Percentiles rank a stretch among this genome's conserved stretches.
Evolutionary conservation across 2,797 vertebrate genomes (phyloP).

Genomic region (Mastacembelus armatus): DNA sequence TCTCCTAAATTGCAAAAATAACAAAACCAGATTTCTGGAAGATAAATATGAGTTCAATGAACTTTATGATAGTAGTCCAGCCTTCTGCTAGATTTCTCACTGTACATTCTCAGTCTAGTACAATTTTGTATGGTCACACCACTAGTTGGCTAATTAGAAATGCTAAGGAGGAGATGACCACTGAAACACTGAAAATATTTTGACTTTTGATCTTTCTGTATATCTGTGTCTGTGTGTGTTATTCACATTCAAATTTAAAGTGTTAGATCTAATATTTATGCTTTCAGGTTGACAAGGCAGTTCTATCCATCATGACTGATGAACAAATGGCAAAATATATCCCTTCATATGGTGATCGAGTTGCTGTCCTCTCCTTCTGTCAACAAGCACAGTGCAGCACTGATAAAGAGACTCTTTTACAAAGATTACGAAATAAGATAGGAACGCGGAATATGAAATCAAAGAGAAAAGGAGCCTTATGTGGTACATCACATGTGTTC

Average conservation of each 20-base stretch:
- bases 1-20: too few relatives aligned
- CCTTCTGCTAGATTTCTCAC: too few relatives aligned
- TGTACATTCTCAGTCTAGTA: too few relatives aligned
- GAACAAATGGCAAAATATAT: conserved; percentile 32
- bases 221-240: too few relatives aligned
- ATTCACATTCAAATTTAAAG: not conserved
- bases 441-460: conserved; percentile 17
- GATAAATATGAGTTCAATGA: too few relatives aligned
- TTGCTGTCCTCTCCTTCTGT: conserved; percentile 39
- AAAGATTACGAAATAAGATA: conserved; percentile 38
- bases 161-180: too few relatives aligned
- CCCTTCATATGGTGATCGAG: conserved; percentile 30
- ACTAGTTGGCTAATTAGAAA: too few relatives aligned
- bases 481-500: not conserved
- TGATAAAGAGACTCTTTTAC: conserved; percentile 26
- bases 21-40: too few relatives aligned
- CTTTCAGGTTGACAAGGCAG: conserved; percentile 45
- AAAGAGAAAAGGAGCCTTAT: not conserved
- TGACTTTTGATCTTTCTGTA: too few relatives aligned
- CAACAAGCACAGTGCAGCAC: conserved; percentile 16
- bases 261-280: conserved; percentile 3
- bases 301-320: conserved; percentile 17
- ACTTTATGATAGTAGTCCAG: too few relatives aligned
- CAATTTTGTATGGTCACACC: too few relatives aligned
- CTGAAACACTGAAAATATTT: too few relatives aligned